A percentile compares a stretch with the other conserved stretches of the same genome.
These are phyloP conservation scores for Theretra japonica DNA, from an alignment of 2,888 invertebrate genomes.

Conservation along the genomic window DNA sequence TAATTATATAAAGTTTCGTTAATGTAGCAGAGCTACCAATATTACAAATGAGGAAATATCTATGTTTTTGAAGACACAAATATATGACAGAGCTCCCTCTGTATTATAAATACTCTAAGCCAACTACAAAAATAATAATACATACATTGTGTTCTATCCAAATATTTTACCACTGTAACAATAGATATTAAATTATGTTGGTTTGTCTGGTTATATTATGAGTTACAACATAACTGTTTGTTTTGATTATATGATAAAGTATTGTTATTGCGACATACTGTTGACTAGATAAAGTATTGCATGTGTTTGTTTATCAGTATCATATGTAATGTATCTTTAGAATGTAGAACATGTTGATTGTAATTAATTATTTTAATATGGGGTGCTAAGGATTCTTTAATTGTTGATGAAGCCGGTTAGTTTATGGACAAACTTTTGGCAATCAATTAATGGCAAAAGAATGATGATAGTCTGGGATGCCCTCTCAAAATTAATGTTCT, in stretches of 20 bases:
- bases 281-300: background rate
- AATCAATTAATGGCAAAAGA: too few species aligned
- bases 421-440: too few species aligned
- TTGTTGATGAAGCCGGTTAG: too few species aligned
- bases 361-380: too few species aligned
- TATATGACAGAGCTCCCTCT: too few species aligned
- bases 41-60: too few species aligned
- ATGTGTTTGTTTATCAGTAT: background rate
- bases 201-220: background rate
- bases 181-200: background rate
- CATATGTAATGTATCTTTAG: background rate
- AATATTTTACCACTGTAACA: conserved; percentile 12
- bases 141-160: background rate
- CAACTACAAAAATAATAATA: background rate
- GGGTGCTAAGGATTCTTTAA: too few species aligned
- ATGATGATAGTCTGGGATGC: too few species aligned
- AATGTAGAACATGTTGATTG: background rate
- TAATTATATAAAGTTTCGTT: too few species aligned
- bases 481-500: background rate
- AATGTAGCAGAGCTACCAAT: too few species aligned
- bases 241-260: background rate
- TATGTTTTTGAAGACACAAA: too few species aligned
- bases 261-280: background rate
- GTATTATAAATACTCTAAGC: too few species aligned
- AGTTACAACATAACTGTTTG: background rate